Evolutionary conservation across 2,888 invertebrate genomes (phyloP).

Genomic region (Osmoderma eremita): DNA sequence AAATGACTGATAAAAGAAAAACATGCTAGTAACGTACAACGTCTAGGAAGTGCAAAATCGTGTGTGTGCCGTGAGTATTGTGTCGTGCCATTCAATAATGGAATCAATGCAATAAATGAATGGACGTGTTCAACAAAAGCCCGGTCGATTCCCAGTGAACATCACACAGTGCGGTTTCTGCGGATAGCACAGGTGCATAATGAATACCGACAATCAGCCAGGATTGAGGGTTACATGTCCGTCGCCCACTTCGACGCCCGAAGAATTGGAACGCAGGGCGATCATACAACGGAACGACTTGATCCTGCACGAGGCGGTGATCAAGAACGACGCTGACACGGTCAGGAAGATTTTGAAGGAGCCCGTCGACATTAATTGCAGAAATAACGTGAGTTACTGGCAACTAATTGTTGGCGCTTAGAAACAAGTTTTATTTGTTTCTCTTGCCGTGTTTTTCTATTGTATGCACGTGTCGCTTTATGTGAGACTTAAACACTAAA

Average conservation of each 20-base stretch:
- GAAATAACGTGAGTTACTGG: conserved; percentile 73
- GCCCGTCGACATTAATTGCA: conserved; percentile 75
- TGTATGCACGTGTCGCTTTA: too few relatives aligned
- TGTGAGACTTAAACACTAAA: background rate
- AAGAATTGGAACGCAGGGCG: conserved; percentile 63
- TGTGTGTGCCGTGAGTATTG: too few relatives aligned
- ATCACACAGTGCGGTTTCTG: background rate
- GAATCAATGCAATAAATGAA: too few relatives aligned
- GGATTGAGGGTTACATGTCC: conserved; percentile 45
- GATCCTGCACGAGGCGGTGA: conserved; percentile 77
- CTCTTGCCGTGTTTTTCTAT: too few relatives aligned
- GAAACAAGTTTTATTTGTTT: background rate
- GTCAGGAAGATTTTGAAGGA: conserved; percentile 73
- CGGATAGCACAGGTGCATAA: background rate
- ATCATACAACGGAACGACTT: conserved; percentile 75
- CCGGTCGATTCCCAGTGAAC: background rate
- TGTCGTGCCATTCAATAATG: too few relatives aligned
- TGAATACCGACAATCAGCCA: background rate
- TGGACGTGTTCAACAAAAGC: too few relatives aligned
- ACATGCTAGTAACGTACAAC: background rate
- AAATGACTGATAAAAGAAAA: conserved; percentile 29
- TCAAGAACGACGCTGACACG: conserved; percentile 76
- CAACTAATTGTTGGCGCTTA: background rate
- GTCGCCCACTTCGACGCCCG: conserved; percentile 59
- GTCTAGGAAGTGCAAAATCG: background rate